Conservation (phyloP, 2,113 vertebrate species). For the Camelus bactrianus region DNA sequence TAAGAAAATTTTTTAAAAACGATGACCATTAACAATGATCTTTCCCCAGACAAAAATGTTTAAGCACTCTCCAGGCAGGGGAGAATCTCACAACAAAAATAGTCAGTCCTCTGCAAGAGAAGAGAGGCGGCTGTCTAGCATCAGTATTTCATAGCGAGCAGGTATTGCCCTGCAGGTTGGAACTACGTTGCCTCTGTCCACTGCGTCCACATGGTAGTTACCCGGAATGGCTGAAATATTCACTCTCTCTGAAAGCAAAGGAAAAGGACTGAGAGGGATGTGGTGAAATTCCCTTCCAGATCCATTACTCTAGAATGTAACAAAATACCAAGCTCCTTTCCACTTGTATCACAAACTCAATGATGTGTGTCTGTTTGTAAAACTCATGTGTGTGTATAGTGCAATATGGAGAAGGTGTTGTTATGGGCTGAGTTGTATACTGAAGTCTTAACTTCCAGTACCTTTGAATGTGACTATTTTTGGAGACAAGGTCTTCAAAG, state of each 20-base stretch:
- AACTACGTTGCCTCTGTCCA: background rate
- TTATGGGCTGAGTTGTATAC: background rate
- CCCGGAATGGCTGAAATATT: background rate
- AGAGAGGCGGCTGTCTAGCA: background rate
- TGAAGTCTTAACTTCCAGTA: background rate
- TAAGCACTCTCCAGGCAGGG: background rate
- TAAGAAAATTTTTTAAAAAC: background rate
- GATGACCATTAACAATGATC: background rate
- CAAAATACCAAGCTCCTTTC: slow-evolving; percentile 13
- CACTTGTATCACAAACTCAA: background rate
- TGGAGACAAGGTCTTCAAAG: background rate
- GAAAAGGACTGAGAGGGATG: background rate
- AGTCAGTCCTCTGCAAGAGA: background rate
- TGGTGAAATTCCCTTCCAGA: background rate
- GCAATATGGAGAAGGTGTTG: background rate
- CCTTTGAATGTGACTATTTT: background rate
- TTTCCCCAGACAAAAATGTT: background rate
- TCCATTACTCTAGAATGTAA: background rate
- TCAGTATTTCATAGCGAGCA: background rate
- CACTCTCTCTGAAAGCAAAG: background rate
- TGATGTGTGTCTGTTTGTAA: background rate
- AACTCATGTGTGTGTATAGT: background rate
- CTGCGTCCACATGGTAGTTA: rapidly evolving
- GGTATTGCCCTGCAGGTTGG: rapidly evolving
- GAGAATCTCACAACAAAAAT: background rate